Evolutionary conservation across 2,888 invertebrate genomes (phyloP).

Genomic region (Limnephilus lunatus): DNA sequence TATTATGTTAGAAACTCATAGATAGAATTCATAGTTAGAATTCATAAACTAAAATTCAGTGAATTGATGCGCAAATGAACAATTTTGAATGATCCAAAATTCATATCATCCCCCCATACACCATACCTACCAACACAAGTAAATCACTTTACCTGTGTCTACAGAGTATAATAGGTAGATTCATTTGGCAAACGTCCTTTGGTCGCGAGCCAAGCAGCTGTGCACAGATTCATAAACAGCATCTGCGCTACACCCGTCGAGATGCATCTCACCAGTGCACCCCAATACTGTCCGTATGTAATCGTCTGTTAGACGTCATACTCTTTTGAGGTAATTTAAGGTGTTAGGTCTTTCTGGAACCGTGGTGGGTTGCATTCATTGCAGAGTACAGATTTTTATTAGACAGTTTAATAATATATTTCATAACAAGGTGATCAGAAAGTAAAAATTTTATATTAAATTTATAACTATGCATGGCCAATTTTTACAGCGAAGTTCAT

Average conservation of each 20-base stretch:
- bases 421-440: slow-evolving; percentile 49
- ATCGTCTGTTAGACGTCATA: neutral
- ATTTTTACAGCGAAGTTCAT: neutral
- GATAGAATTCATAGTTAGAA: no score
- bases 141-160: neutral
- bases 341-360: neutral
- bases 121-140: neutral
- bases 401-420: slow-evolving; percentile 55
- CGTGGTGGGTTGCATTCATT: slow-evolving; percentile 37
- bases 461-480: neutral
- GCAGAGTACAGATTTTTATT: slow-evolving; percentile 58
- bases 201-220: slow-evolving; percentile 66
- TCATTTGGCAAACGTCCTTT: slow-evolving; percentile 59
- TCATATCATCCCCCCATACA: neutral
- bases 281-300: slow-evolving; percentile 7
- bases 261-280: neutral
- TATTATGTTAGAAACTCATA: no score
- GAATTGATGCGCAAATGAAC: neutral
- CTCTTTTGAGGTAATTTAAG: neutral
- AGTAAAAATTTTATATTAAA: no score
- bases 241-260: slow-evolving; percentile 59
- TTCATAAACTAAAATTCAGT: no score
- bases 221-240: slow-evolving; percentile 62
- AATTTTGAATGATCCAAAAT: neutral
- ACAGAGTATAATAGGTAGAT: neutral